Conservation (phyloP, 1,140 invertebrate genomes). For the Hormaphis cornu region DNA sequence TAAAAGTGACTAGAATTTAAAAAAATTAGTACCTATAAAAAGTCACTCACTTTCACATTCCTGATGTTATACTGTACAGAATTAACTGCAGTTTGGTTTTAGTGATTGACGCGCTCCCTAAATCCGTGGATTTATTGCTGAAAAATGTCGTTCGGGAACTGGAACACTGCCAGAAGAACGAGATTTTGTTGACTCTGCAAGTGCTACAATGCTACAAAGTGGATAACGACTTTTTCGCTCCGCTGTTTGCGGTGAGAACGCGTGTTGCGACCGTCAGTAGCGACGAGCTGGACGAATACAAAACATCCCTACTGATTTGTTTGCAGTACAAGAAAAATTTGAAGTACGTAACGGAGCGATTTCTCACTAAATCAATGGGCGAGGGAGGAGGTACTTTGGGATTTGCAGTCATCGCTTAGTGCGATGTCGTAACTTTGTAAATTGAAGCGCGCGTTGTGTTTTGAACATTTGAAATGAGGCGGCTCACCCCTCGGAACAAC, state of each 20-base stretch:
- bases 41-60: no score
- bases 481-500: no score
- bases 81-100: not conserved
- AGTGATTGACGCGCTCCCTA: slow-evolving; percentile 7
- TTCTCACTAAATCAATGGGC: not conserved
- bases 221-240: not conserved
- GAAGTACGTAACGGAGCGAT: not conserved
- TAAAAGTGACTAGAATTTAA: no score
- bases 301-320: not conserved
- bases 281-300: not conserved
- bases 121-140: not conserved
- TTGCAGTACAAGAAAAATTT: not conserved
- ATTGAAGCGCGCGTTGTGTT: no score
- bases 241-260: not conserved
- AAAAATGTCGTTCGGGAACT: not conserved
- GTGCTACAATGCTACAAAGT: not conserved
- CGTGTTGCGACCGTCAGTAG: not conserved
- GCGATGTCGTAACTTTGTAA: no score
- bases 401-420: no score
- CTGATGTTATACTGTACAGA: no score
- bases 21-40: no score
- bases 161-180: not conserved
- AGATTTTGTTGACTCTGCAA: not conserved
- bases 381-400: no score
- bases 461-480: no score